A percentile compares a stretch with the other conserved stretches of the same genome.
Conservation (phyloP, 2,113 vertebrate species). For the Promerops cafer region DNA sequence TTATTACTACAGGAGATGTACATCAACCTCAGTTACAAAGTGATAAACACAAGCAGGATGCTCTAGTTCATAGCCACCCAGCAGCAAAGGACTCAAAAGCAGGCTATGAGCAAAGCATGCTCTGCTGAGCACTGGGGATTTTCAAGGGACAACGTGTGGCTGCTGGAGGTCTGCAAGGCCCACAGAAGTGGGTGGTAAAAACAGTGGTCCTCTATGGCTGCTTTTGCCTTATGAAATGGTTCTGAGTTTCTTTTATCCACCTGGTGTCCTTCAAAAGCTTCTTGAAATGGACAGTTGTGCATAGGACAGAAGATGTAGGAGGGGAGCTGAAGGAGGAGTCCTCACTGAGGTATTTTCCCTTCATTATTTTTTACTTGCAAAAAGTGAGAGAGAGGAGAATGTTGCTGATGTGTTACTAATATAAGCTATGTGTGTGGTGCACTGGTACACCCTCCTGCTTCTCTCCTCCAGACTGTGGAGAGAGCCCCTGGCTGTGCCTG, state of each 20-base stretch:
- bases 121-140: neutral
- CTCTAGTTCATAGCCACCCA: neutral
- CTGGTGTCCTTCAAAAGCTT: neutral
- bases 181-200: neutral
- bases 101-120: neutral
- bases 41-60: neutral
- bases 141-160: neutral
- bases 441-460: neutral
- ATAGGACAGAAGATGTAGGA: neutral
- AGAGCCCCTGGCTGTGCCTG: neutral
- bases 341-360: neutral
- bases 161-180: neutral
- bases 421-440: accelerated
- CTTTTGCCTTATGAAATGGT: neutral
- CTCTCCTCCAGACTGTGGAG: neutral
- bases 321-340: neutral
- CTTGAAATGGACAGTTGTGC: neutral
- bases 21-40: neutral
- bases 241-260: neutral
- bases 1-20: neutral
- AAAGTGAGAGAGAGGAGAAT: neutral
- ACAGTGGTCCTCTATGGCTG: neutral
- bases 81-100: neutral
- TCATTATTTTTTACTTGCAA: neutral
- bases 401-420: neutral